These are phyloP conservation scores for Temnothorax nylanderi DNA, from an alignment of 1,140 invertebrate species.

Conservation along the genomic window DNA sequence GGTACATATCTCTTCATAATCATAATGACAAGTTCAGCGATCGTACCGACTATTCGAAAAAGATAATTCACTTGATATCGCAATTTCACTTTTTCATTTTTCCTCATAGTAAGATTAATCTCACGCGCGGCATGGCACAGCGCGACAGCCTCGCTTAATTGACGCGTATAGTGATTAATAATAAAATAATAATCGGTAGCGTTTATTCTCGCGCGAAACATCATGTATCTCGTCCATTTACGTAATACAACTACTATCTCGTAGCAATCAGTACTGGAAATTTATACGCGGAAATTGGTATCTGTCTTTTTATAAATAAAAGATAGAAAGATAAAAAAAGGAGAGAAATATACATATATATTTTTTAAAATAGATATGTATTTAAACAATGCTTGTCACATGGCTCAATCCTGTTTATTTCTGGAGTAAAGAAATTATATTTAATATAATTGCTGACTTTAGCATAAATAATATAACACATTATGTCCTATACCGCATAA, in stretches of 20 bases:
- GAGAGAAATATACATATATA: not conserved
- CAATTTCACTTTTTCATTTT: constrained; percentile 38
- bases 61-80: constrained; percentile 42
- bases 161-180: constrained; percentile 17
- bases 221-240: not conserved
- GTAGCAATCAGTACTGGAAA: not conserved
- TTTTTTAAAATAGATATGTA: not conserved
- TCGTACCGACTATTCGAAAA: constrained; percentile 13
- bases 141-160: not conserved
- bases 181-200: constrained; percentile 33
- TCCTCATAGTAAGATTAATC: constrained; percentile 24
- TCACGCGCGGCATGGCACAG: not conserved
- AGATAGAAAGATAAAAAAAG: too few relatives aligned
- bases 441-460: not conserved
- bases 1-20: constrained; percentile 16
- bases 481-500: not conserved
- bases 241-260: not conserved
- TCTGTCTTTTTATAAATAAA: too few relatives aligned
- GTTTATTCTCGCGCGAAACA: not conserved
- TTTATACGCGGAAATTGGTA: not conserved
- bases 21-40: constrained; percentile 47
- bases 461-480: not conserved
- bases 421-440: not conserved
- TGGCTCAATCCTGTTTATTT: not conserved
- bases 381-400: not conserved